Base-by-base conservation (phyloP, 2,888 invertebrate species). In the Trichogramma dendrolimi region DNA sequence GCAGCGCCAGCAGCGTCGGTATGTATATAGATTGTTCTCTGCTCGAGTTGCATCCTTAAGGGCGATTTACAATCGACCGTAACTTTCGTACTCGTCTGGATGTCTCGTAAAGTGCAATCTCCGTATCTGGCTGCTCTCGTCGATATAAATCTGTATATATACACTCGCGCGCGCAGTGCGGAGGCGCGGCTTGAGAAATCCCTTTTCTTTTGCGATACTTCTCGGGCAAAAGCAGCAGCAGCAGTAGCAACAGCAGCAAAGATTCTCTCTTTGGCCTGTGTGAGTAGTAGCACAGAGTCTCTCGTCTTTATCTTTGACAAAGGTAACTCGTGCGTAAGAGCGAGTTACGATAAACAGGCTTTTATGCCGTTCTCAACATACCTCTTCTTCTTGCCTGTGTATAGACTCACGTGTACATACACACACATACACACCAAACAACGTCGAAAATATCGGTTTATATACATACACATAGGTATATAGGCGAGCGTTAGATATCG, bases 51-150 rank as follows among this genome's bases (percentile, higher is more conserved):
- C n/a, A 59, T 56, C 59, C 62, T 60, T 58, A 55, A 60, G 62
- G 62, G 57, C 64, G 64, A 64, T 64, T 64, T 64, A 64, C 61
- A 64, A 60, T 64, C 61, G 62, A 51, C 62, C 60, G 64, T 62
- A 65, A 65, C 57, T 65, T 58, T 52, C 44, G 38, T 55, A 44
- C 64, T 58, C 62, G 61, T 62, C 64, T 46, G 46, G 64, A 65
- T 65, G 64, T 65, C 62, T 65, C 64, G 62, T 65, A 65, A 65
- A 65, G 58, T 62, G 58, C 62, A 61, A 65, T 65, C 60, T 60
- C 60, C 54, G 50, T n/a, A 11, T n/a, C 27, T 2, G 3, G 27
- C 27, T 27, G 27, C 27, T 27, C 27, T 27, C 27, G 27, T 27
- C 27, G 27, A 27, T 27, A 27, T 27, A 27, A 27, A 5, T 41